phyloP scores from a whole-genome alignment of 2,797 vertebrate species.

The Phoeniculus purpureus region DNA sequence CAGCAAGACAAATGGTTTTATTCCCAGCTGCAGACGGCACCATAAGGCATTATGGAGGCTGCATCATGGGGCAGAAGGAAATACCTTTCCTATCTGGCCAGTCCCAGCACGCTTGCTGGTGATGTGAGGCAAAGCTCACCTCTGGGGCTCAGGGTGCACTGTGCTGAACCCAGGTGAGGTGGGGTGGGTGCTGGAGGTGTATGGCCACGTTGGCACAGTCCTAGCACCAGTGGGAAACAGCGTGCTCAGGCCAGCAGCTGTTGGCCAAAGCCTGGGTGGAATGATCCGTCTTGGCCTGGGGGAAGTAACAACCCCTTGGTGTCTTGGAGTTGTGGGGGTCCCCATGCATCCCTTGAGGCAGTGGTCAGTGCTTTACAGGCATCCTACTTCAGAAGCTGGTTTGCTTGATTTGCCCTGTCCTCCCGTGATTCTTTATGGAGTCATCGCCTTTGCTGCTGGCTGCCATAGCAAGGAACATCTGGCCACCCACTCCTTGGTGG shows the following conservation, averaged over 20 bases:
- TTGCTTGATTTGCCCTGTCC: neutral
- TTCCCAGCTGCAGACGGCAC: neutral
- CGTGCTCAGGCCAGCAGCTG: neutral
- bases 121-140: no score
- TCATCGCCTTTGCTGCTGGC: accelerated
- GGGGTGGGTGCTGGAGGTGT: neutral
- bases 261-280: neutral
- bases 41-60: neutral
- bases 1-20: neutral
- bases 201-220: accelerated
- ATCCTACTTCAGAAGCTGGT: neutral
- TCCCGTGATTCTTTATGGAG: neutral
- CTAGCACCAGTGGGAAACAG: accelerated
- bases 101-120: accelerated
- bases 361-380: neutral
- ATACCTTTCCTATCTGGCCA: neutral
- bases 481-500: accelerated
- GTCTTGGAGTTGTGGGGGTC: accelerated
- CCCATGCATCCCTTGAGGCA: accelerated
- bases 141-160: neutral
- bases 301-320: accelerated
- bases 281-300: accelerated
- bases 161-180: neutral
- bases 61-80: neutral
- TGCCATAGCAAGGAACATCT: neutral